Evolutionary conservation across 2,888 invertebrate species (phyloP).

Genomic region (Mesoligia furuncula): DNA sequence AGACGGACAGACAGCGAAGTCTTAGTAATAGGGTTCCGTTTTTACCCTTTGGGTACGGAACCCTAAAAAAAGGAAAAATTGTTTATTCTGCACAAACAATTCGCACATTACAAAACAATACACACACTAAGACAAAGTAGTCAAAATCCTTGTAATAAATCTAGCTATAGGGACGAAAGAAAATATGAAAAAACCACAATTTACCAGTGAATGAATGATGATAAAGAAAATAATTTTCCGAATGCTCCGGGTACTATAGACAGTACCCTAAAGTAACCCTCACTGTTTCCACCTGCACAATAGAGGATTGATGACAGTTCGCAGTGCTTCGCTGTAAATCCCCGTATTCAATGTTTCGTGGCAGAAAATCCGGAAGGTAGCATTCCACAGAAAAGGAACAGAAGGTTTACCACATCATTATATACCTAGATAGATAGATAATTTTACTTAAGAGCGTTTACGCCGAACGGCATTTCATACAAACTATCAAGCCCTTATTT

Average conservation of each 20-base stretch:
- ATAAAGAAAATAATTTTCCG: conserved; percentile 8
- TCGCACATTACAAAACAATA: background rate
- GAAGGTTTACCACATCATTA: conserved; percentile 17
- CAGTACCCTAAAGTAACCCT: conserved; percentile 42
- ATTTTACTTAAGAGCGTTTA: too few relatives aligned
- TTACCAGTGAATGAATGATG: background rate
- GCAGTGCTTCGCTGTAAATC: conserved; percentile 72
- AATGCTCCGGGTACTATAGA: conserved; percentile 12
- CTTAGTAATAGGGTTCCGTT: too few relatives aligned
- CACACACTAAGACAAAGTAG: background rate
- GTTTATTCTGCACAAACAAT: too few relatives aligned
- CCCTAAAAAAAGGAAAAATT: too few relatives aligned
- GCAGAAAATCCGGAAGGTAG: conserved; percentile 25
- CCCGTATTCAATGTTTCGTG: conserved; percentile 71
- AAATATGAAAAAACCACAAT: background rate
- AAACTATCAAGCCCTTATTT: too few relatives aligned
- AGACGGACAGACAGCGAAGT: too few relatives aligned
- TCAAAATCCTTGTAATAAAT: background rate
- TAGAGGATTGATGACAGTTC: conserved; percentile 72
- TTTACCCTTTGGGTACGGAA: too few relatives aligned
- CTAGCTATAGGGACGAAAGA: background rate
- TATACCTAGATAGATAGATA: too few relatives aligned
- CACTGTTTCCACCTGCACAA: conserved; percentile 57
- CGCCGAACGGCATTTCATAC: too few relatives aligned
- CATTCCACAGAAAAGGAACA: background rate